Conservation (phyloP, 2,797 vertebrate genomes). For the Peromyscus melanophrys region DNA sequence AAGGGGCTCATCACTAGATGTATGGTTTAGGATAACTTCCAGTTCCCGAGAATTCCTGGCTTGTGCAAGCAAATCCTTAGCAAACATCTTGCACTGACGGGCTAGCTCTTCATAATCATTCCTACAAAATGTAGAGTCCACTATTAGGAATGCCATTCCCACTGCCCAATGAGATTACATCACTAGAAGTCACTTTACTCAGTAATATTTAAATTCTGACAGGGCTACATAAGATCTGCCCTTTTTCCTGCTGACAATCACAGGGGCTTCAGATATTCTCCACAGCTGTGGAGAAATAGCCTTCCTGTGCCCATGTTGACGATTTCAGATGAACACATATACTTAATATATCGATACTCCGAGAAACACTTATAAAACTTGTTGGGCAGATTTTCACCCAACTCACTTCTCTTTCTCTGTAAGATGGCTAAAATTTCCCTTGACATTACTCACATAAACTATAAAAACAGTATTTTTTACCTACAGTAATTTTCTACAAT, state of each 20-base stretch:
- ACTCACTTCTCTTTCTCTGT: conserved; percentile 55
- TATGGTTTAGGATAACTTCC: conserved; percentile 99
- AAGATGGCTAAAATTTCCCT: conserved; percentile 30
- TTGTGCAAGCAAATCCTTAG: conserved; percentile 98
- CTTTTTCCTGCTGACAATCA: neutral
- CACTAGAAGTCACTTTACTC: conserved; percentile 50
- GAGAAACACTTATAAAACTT: conserved; percentile 42
- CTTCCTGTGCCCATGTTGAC: conserved; percentile 32
- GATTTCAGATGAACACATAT: conserved; percentile 1
- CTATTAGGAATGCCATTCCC: conserved; percentile 46
- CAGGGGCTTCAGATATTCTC: conserved; percentile 3
- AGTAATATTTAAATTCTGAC: conserved; percentile 61
- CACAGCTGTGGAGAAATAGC: neutral
- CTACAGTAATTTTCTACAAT: neutral
- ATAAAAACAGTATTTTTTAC: conserved; percentile 52
- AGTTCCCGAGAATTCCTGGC: conserved; percentile 99
- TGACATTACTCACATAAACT: conserved; percentile 43
- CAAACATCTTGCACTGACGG: conserved; percentile 99
- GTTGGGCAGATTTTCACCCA: neutral
- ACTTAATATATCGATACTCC: neutral
- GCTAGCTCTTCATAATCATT: conserved; percentile 99
- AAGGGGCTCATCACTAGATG: conserved; percentile 95
- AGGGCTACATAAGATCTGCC: neutral
- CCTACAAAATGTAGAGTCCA: conserved; percentile 88
- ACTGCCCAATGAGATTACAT: conserved; percentile 44